These are phyloP conservation scores for Girardia tigrina DNA, from an alignment of 2,888 invertebrate species.

Conservation along the genomic window DNA sequence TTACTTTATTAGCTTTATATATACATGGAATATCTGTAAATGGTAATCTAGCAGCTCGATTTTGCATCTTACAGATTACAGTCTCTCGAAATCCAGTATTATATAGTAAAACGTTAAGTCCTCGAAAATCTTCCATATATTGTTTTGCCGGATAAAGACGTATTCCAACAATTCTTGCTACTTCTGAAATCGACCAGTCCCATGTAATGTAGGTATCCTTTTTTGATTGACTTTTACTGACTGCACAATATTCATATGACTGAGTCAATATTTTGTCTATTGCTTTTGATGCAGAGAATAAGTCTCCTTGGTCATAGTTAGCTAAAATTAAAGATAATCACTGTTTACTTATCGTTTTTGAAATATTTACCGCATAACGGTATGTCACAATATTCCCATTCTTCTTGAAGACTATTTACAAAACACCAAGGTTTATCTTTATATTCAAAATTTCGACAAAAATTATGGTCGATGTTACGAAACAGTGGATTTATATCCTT, in stretches of 20 bases:
- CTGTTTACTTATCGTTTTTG: not conserved
- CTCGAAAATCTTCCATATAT: not conserved
- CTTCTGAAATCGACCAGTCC: not conserved
- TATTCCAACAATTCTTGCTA: not conserved
- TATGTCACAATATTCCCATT: not conserved
- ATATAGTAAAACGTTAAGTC: not conserved
- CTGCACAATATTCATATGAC: not conserved
- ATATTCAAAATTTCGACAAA: not conserved
- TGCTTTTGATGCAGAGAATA: not conserved
- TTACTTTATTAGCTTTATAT: not conserved
- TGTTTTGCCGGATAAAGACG: not conserved
- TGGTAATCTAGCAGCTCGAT: not conserved
- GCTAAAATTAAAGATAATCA: not conserved
- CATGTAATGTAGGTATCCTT: not conserved
- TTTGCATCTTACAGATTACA: conserved; percentile 4
- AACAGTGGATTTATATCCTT: too few relatives aligned
- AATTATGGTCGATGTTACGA: not conserved
- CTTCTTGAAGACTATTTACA: not conserved
- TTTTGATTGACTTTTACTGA: not conserved
- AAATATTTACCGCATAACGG: not conserved
- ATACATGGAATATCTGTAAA: not conserved
- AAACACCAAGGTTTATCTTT: not conserved
- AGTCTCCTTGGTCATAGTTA: not conserved
- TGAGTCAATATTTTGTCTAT: not conserved
- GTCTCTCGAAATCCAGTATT: conserved; percentile 2